A percentile compares a stretch with the other conserved stretches of the same genome.
Evolutionary conservation across 2,797 vertebrate species (phyloP).

Genomic region (Dicrostonyx torquatus): DNA sequence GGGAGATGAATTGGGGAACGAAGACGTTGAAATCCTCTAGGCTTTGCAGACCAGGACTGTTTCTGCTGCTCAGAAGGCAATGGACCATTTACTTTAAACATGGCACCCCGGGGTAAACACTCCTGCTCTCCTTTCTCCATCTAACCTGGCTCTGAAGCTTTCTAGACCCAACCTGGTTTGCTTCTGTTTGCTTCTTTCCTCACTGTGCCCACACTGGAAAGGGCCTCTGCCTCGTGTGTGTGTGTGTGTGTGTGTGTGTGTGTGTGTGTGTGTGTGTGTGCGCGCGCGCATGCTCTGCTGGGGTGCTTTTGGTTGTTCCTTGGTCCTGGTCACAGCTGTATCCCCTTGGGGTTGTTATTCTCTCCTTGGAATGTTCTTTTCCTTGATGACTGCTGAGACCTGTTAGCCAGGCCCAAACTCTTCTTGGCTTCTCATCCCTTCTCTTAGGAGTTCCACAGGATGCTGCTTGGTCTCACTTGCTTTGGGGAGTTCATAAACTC

Average conservation of each 20-base stretch:
- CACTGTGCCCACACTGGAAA: background rate
- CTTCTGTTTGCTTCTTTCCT: background rate
- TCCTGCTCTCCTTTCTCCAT: background rate
- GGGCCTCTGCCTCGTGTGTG: background rate
- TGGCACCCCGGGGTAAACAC: background rate
- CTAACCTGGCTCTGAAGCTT: background rate
- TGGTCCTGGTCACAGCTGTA: background rate
- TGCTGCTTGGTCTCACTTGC: background rate
- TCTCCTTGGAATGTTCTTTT: background rate
- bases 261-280: background rate
- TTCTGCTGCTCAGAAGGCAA: background rate
- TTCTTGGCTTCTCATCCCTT: background rate
- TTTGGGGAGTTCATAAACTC: background rate
- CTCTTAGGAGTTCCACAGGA: background rate
- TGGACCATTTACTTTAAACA: background rate
- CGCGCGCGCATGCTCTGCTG: background rate
- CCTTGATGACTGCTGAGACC: background rate
- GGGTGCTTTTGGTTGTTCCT: background rate
- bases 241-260: background rate
- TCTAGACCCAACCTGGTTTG: background rate
- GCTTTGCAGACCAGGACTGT: background rate
- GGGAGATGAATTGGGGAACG: background rate
- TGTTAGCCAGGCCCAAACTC: background rate
- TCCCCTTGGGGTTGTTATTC: background rate
- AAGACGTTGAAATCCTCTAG: background rate